These are phyloP conservation scores for Cylindroiulus punctatus DNA, from an alignment of 2,888 invertebrate species.

Conservation along the genomic window DNA sequence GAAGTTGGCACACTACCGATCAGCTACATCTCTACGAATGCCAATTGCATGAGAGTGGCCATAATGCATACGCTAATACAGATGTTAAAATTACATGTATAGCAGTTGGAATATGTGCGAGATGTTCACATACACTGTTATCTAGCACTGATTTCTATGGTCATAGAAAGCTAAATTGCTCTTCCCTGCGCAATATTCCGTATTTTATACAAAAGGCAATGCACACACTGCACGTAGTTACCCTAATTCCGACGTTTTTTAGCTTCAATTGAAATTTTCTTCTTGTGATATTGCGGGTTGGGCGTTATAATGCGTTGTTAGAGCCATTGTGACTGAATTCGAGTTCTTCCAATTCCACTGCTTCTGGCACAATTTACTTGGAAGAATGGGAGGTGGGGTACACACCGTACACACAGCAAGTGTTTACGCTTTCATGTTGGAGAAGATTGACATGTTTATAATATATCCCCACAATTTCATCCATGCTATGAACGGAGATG, in stretches of 20 bases:
- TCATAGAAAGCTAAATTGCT: too few relatives aligned
- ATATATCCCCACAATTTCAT: background rate
- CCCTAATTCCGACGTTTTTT: background rate
- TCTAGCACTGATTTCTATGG: too few relatives aligned
- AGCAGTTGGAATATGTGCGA: too few relatives aligned
- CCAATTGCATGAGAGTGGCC: too few relatives aligned
- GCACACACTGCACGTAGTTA: background rate
- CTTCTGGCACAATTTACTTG: background rate
- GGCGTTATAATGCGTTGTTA: background rate
- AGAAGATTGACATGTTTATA: constrained; percentile 27
- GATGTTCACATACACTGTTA: too few relatives aligned
- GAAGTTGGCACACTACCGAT: too few relatives aligned
- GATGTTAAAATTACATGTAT: too few relatives aligned
- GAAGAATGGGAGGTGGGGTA: background rate
- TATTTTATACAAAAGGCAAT: too few relatives aligned
- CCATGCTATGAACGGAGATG: background rate
- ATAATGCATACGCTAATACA: too few relatives aligned
- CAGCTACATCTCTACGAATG: too few relatives aligned
- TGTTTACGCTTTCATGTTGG: background rate
- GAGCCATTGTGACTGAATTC: background rate
- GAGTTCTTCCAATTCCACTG: background rate
- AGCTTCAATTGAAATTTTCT: background rate
- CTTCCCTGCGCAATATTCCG: too few relatives aligned
- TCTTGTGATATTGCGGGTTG: background rate
- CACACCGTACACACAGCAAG: background rate